phyloP scores from a whole-genome alignment of 2,888 invertebrate species.

The Plusia festucae region DNA sequence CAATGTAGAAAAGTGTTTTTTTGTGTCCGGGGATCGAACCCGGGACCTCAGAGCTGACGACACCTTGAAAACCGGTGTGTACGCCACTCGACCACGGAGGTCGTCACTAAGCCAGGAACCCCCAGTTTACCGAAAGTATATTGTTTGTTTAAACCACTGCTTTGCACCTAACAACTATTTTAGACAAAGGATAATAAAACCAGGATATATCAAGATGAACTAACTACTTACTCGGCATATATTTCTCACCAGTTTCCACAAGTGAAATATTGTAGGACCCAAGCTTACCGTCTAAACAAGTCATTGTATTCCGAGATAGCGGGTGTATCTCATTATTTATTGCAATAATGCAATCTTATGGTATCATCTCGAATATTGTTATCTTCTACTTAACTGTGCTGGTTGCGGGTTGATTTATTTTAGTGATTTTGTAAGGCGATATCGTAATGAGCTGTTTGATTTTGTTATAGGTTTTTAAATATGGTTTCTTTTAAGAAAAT shows the following conservation, averaged over 20 bases:
- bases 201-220: constrained; percentile 29
- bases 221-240: constrained; percentile 48
- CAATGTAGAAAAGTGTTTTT: no score
- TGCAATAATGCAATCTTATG: constrained; percentile 55
- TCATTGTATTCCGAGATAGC: constrained; percentile 32
- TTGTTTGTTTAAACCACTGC: no score
- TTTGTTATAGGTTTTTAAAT: constrained; percentile 16
- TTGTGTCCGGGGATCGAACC: no score
- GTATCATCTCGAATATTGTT: constrained; percentile 40
- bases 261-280: constrained; percentile 44
- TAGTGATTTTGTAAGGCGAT: constrained; percentile 30
- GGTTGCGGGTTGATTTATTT: constrained; percentile 35
- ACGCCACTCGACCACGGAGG: no score
- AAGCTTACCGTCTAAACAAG: constrained; percentile 40
- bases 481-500: neutral
- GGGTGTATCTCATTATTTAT: constrained; percentile 47
- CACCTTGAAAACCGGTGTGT: no score
- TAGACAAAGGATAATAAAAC: constrained; percentile 23
- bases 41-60: no score
- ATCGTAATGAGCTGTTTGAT: constrained; percentile 26
- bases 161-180: neutral
- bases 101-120: no score
- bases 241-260: constrained; percentile 47
- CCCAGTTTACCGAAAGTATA: no score
- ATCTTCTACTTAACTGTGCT: constrained; percentile 45